These are phyloP conservation scores for Heteromyza rotundicornis DNA, from an alignment of 2,888 invertebrate genomes.

Conservation along the genomic window DNA sequence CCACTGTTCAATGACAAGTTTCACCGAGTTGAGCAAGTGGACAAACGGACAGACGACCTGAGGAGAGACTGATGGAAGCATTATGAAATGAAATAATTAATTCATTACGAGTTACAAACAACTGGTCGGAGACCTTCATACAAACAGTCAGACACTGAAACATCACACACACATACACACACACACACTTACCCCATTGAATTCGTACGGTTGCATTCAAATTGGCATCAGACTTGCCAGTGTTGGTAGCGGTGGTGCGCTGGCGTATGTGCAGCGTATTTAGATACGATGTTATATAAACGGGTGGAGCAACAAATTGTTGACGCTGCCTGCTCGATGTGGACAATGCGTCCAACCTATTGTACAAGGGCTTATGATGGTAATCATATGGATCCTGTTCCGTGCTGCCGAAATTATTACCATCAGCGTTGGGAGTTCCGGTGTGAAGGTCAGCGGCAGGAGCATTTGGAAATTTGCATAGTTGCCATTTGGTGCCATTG, in stretches of 20 bases:
- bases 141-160: not conserved
- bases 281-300: conserved; percentile 72
- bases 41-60: not conserved
- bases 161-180: not conserved
- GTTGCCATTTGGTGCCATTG: conserved; percentile 74
- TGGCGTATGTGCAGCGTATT: conserved; percentile 71
- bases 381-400: conserved; percentile 13
- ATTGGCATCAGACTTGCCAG: conserved; percentile 63
- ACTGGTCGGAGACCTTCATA: not conserved
- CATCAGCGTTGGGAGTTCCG: conserved; percentile 17
- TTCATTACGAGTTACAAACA: conserved; percentile 20
- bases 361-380: conserved; percentile 5
- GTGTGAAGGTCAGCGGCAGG: conserved; percentile 31
- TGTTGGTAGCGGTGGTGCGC: conserved; percentile 55
- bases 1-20: no score
- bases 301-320: conserved; percentile 59
- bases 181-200: conserved; percentile 64
- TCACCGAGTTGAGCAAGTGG: not conserved
- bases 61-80: no score
- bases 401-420: conserved; percentile 11
- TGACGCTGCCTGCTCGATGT: not conserved
- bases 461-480: conserved; percentile 64
- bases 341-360: not conserved
- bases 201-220: conserved; percentile 71
- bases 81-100: conserved; percentile 25